Evolutionary conservation across 2,888 invertebrate genomes (phyloP), one percentile per base, ranked within the genome.

Genomic region (Azorinus chamasolen): DNA sequence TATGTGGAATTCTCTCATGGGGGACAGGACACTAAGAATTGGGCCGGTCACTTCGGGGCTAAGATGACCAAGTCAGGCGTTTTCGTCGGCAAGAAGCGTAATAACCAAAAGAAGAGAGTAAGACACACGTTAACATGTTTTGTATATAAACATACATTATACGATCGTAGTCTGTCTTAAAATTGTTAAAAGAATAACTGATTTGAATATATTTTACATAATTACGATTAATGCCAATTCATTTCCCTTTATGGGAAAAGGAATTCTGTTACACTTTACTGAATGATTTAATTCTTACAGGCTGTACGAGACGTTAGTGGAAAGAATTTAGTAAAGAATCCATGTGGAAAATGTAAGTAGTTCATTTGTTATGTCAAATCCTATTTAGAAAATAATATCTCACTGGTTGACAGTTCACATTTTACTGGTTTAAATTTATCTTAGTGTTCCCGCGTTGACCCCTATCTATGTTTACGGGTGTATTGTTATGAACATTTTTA

Each of bases 21-120:
- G 66, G 95, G 95, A n/a, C 89, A 88, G 62, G 95, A 95, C 87
- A 93, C 89, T 1, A 94, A 94, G 77, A 95, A 94, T 91, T 95
- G 95, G 95, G 94, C 94, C 46, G 95, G 95, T 12, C 94, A 95
- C 90, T 95, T 95, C 92, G 95, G 95, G 4, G 93, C 94, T 68
- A 95, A 95, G 94, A 95, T 95, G 94, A 94, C 95, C 51, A 95
- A 95, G 27, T 95, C 95, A 14, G 64, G 41, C 10, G 66, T 77
- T 3, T 76, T 80, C 50, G 80, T 80, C 2, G 80, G 76, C 18
- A 64, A 69, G 57, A 76, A 69, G 39, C 55, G 63, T 37, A 73
- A 69, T 20, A 65, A 51, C 25, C 45, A n/a, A 20, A 59, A 68
- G 32, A 74, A 73, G 50, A 61, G 65, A 55, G 79, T 74, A 59